phyloP scores from a whole-genome alignment of 1,140 invertebrate species.

The Aporrectodea caliginosa region DNA sequence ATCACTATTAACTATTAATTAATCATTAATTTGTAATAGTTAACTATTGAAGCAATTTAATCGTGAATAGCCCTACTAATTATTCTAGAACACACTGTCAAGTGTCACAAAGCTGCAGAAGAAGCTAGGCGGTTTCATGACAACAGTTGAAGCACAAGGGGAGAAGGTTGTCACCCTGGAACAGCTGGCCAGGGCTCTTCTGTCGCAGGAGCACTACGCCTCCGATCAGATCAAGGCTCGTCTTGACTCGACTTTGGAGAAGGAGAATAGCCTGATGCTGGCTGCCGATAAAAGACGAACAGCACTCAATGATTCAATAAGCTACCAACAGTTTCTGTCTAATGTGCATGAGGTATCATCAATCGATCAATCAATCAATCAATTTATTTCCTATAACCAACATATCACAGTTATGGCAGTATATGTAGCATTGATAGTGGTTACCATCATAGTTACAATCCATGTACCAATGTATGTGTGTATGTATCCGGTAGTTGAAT shows the following conservation, averaged over 20 bases:
- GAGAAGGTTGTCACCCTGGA: conserved; percentile 89
- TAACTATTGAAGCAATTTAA: too few relatives aligned
- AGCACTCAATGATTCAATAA: conserved; percentile 85
- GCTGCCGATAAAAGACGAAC: conserved; percentile 61
- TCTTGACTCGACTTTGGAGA: conserved; percentile 1
- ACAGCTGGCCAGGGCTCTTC: conserved; percentile 70
- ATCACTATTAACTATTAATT: too few relatives aligned
- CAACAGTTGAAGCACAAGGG: conserved; percentile 91
- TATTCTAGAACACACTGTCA: conserved; percentile 78
- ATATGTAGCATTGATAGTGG: too few relatives aligned
- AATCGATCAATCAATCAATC: too few relatives aligned
- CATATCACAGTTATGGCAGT: too few relatives aligned
- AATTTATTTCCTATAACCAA: too few relatives aligned
- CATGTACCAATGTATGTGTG: too few relatives aligned
- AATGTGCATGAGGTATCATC: conserved; percentile 99
- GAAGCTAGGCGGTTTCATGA: conserved; percentile 98
- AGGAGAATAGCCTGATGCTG: conserved; percentile 8
- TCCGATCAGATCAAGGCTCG: conserved; percentile 61
- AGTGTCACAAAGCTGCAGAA: conserved; percentile 94
- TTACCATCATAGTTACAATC: too few relatives aligned
- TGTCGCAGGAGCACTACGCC: conserved; percentile 53
- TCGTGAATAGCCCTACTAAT: too few relatives aligned
- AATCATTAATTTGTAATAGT: too few relatives aligned
- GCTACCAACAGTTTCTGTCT: conserved; percentile 91
- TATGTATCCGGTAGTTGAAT: too few relatives aligned